Evolutionary conservation across 2,888 invertebrate species (phyloP), one percentile per base, ranked within the genome.

Genomic region (Caprella mutica): DNA sequence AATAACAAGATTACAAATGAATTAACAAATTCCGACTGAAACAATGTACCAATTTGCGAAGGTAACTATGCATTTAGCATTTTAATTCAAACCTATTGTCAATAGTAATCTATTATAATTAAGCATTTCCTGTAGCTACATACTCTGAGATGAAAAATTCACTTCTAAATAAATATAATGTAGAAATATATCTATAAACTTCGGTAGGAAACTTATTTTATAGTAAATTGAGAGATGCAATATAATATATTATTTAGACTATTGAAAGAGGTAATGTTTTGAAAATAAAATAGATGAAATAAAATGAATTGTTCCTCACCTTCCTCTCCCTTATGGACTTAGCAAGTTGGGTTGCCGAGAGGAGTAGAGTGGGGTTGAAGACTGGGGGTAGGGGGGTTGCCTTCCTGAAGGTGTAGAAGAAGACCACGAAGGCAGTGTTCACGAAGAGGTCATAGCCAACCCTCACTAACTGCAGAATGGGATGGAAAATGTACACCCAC

Each of bases 291-390:
- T 35, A 12, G 35, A 35, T n/a, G 9, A 35, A 35, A 12, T n/a
- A 12, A 9, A 35, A 12, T 35, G n/a, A n/a, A 35, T 35, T 9
- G n/a, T 35, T 12, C n/a, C 35, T 5, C 29, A 63, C 63, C 59
- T 63, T 63, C 19, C 59, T 38, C 27, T 60, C 57, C 5, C 63
- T 35, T 12, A 63, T 63, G 12, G 52, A 33, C 3, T 52, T 17
- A 5, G 63, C 63, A 6, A 63, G 51, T 24, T 55, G 51, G n/a
- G 59, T 53, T 26, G 63, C 63, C 8, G 63, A 57, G 14, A 55
- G 53, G n/a, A 63, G 52, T 17, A 63, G 55, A 9, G 40, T 48
- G 8, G 63, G 63, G 48, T 59, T 63, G 58, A 63, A 63, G 8
- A 63, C 63, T 1, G 63, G 63, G 2, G 63, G 59, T 19, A 63